Conservation (phyloP, 2,113 vertebrate species). For the Calypte anna region DNA sequence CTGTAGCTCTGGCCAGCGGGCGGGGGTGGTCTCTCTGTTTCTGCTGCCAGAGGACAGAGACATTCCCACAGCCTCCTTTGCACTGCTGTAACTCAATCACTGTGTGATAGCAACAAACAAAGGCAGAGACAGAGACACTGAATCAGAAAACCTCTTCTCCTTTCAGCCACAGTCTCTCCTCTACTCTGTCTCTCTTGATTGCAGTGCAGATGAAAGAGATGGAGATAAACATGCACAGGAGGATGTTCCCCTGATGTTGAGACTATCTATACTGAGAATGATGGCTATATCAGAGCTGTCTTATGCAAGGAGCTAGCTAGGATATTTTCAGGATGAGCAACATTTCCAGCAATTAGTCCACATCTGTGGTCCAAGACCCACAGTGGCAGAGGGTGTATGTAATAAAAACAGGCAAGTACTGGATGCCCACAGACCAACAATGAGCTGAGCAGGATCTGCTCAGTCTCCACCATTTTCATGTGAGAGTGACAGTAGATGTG, state of each 20-base stretch:
- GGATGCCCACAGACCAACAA: background rate
- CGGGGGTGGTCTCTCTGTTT: slow-evolving; percentile 39
- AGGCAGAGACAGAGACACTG: slow-evolving; percentile 34
- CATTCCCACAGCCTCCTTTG: slow-evolving; percentile 75
- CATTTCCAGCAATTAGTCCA: background rate
- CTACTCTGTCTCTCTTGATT: background rate
- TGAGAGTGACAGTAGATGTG: background rate
- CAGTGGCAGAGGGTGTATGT: background rate
- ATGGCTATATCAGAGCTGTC: background rate
- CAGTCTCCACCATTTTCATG: background rate
- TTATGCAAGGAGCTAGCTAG: background rate
- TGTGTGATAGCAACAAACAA: slow-evolving; percentile 73
- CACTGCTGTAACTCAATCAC: slow-evolving; percentile 76
- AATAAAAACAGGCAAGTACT: background rate
- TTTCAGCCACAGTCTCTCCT: background rate
- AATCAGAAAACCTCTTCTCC: slow-evolving; percentile 25
- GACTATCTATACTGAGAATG: background rate
- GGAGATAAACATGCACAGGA: background rate
- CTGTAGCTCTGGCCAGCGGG: slow-evolving; percentile 28
- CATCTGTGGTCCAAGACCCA: background rate
- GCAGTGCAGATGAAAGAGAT: background rate
- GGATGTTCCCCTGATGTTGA: background rate
- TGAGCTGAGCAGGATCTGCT: fast-evolving
- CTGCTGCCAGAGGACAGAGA: slow-evolving; percentile 54
- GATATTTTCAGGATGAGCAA: background rate